Evolutionary conservation across 2,797 vertebrate species (phyloP), one percentile per base, ranked within the genome.

Genomic region (Acrocephalus scirpaceus): DNA sequence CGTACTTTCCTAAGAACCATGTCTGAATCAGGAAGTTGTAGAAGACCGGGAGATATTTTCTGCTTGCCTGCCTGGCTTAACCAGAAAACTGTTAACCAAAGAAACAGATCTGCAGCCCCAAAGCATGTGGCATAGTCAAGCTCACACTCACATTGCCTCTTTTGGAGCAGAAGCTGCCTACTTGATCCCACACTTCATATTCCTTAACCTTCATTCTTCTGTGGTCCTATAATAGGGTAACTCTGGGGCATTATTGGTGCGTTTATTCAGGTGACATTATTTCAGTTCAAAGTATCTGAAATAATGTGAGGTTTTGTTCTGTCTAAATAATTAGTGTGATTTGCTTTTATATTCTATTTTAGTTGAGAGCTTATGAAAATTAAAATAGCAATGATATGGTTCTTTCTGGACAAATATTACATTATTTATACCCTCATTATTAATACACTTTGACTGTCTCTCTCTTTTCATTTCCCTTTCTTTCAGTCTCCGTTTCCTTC

Each of bases 341-440:
- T 92, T 67, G 9, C 30, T 90, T 74, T 91, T 67, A 40, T 64
- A 74, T 82, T 92, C 54, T 74, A 7, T 48, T 88, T 92, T 20
- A 72, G 53, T 77, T 84, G 78, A 93, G 34, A 66, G 42, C 36
- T 88, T 91, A 72, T 78, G 66, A 88, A 91, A 96, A 88, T 92
- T 90, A 71, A 88, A 88, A 66, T 38, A 83, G 13, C 30, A 66
- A 47, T 81, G 42, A 74, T 67, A 62, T 8, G 11, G 17, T 86
- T 93, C 51, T 80, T 92, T 83, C 61, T 85, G 81, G 69, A 67
- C 47, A 94, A 80, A 77, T 76, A 19, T 79, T 92, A 32, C 62
- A 87, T 94, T 92, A 92, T 91, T 85, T 90, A 91, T 90, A 86
- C 23, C 32, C 32, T 92, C 22, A 54, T 94, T 94, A 71, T 89